These are phyloP conservation scores for Aelia acuminata DNA, from an alignment of 2,888 invertebrate genomes.

Conservation along the genomic window DNA sequence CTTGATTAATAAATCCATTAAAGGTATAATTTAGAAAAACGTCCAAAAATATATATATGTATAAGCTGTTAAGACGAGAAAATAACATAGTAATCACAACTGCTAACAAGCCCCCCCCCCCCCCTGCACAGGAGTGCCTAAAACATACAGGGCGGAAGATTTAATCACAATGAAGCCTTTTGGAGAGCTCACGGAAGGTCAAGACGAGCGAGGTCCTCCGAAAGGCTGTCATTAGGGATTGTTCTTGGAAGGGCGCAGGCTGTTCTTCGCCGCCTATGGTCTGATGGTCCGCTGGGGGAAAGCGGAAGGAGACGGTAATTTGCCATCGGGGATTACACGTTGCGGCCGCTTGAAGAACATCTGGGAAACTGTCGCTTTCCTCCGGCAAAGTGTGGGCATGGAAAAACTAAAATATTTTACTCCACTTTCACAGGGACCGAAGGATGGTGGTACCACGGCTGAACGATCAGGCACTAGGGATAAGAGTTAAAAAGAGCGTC, in stretches of 20 bases:
- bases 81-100: too few species aligned
- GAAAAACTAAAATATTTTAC: not conserved
- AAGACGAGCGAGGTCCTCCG: not conserved
- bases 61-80: too few species aligned
- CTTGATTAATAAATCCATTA: too few species aligned
- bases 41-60: not conserved
- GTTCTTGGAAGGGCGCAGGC: not conserved
- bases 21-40: too few species aligned
- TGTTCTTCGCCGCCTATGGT: not conserved
- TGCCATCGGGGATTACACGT: not conserved
- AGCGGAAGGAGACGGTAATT: not conserved
- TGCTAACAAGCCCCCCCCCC: not conserved
- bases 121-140: not conserved
- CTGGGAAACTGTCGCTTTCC: conserved; percentile 12
- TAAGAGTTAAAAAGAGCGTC: too few species aligned
- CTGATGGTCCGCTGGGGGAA: not conserved
- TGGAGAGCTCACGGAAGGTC: not conserved
- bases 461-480: not conserved
- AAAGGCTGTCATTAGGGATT: conserved; percentile 21
- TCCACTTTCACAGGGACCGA: not conserved
- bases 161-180: not conserved
- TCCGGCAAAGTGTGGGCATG: not conserved
- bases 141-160: not conserved
- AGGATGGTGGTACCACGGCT: not conserved
- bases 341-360: not conserved